phyloP scores from a whole-genome alignment of 2,797 vertebrate genomes.

The Clarias pachynema region DNA sequence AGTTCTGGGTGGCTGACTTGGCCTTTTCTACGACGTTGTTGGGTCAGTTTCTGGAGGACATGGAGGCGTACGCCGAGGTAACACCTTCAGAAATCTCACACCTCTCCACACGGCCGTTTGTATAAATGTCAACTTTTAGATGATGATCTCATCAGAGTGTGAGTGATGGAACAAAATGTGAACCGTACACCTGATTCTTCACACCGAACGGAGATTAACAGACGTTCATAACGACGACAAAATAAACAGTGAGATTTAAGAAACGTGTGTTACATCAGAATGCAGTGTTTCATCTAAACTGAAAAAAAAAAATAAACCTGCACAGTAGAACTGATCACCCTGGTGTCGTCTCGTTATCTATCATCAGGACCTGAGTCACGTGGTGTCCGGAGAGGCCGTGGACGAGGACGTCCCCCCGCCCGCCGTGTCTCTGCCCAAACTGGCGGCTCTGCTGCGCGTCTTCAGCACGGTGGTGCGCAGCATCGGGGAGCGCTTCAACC shows the following conservation, averaged over 20 bases:
- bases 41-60: conserved; percentile 98
- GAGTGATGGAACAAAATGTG: too few relatives aligned
- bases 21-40: conserved; percentile 95
- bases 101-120: too few relatives aligned
- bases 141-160: too few relatives aligned
- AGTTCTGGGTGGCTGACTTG: conserved; percentile 98
- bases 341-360: background rate
- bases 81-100: background rate
- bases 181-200: too few relatives aligned
- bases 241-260: too few relatives aligned
- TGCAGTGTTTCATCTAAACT: too few relatives aligned
- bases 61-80: conserved; percentile 99
- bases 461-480: conserved; percentile 98
- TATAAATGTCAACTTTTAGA: too few relatives aligned
- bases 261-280: too few relatives aligned
- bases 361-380: conserved; percentile 89
- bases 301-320: too few relatives aligned
- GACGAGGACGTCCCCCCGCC: conserved; percentile 97
- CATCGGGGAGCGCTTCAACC: conserved; percentile 95
- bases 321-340: too few relatives aligned
- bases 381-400: conserved; percentile 84
- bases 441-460: conserved; percentile 94
- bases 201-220: too few relatives aligned
- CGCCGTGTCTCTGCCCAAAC: conserved; percentile 91
- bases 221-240: too few relatives aligned